Conservation (phyloP, 2,888 invertebrate genomes). For the Dione juno region DNA sequence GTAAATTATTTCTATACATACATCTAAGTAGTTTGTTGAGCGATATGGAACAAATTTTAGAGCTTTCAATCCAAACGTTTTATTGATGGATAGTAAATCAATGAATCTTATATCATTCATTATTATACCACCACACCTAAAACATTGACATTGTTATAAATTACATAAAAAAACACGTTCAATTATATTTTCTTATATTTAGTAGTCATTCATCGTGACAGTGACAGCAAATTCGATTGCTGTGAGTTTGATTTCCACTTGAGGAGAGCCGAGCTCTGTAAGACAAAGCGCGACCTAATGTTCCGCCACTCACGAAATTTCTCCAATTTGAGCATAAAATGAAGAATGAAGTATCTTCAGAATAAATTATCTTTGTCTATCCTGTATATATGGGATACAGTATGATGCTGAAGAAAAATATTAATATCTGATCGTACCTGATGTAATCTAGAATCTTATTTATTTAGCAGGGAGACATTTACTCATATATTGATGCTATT, state of each 20-base stretch:
- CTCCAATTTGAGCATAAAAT: no score
- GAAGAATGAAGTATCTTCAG: no score
- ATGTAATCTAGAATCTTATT: conserved; percentile 47
- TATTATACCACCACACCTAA: conserved; percentile 62
- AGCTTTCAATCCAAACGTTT: conserved; percentile 46
- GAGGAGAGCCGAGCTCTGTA: no score
- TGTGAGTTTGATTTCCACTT: no score
- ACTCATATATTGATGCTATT: no score
- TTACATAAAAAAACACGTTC: neutral
- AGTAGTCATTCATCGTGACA: no score
- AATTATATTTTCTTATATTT: neutral
- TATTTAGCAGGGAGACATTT: conserved; percentile 47
- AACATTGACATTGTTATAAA: conserved; percentile 44
- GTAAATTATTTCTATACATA: conserved; percentile 46
- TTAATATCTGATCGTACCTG: conserved; percentile 36
- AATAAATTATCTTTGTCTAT: no score
- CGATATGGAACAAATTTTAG: conserved; percentile 55
- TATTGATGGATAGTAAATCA: conserved; percentile 45
- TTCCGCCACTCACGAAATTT: no score
- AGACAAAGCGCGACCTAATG: no score
- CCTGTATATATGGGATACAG: no score
- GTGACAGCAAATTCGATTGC: no score
- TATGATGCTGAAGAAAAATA: no score
- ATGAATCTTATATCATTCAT: conserved; percentile 55
- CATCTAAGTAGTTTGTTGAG: conserved; percentile 46